Base-by-base conservation (phyloP, 2,797 vertebrate species). In the Helicolenus hilgendorfi region DNA sequence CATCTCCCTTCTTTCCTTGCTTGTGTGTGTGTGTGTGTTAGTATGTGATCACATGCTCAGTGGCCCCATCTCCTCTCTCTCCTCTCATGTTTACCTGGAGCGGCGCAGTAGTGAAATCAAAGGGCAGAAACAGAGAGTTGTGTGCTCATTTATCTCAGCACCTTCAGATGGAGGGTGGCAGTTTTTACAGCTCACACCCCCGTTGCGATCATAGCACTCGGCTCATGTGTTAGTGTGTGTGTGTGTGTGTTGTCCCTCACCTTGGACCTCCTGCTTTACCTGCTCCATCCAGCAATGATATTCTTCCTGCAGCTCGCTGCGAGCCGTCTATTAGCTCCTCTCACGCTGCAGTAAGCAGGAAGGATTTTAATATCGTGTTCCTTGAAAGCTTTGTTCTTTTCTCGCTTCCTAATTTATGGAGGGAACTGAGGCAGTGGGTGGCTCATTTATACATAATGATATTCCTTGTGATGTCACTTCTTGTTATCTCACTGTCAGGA, bases 391-490 rank as follows among this genome's bases (percentile, higher is more conserved):
- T 94, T 95, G 89, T 96, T 95, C 94, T 79, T n/a, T 63, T 77
- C 14, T 72, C 26, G 29, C 68, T 63, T 41, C 79, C 84, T 95
- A 92, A 96, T 93, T 95, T 92, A 92, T 86, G 85, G 83, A 91
- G 88, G 89, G 92, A 94, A 79, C 79, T 0, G 69, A 89, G 90
- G 77, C 89, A 11, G 91, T 84, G 90, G 89, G 93, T 92, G 94
- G 85, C 92, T 96, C 92, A 92, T 91, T 93, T 93, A 88, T 84
- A 72, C 92, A 89, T 94, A 92, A 93, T 90, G 83, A 92, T 87
- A 92, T 96, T 95, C 92, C 86, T 60, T 96, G 90, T 96, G 94
- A 96, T 97, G 95, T 93, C 94, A 91, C 91, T 89, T 88, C 88
- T 92, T 74, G 83, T 94, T 93, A 91, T 91, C 65, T 85, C 64